Base-by-base conservation (phyloP, 2,888 invertebrate species). In the Hoplodrina ambigua region DNA sequence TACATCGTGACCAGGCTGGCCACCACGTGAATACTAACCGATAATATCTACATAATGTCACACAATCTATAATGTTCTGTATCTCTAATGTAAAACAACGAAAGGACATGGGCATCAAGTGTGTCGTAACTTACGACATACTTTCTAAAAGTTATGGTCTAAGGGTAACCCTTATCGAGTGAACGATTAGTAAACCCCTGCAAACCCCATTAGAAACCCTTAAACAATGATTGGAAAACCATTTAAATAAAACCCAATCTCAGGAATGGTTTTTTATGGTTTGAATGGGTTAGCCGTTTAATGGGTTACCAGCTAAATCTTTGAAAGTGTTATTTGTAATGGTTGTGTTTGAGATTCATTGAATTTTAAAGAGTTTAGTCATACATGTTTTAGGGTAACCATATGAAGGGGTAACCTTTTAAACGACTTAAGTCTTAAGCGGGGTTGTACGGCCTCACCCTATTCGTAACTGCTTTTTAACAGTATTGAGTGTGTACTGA, bases 1-100 rank as follows among this genome's bases (percentile, higher is more conserved):
- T 84, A 80, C 79, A 69, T 80, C 83, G 83, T 83, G 82, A 81
- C 76, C 78, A 71, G 81, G 80, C 75, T 72, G 53, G 70, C 69
- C 56, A 69, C 78, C 77, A 69, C 69, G 57, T 64, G 77, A 85
- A 83, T 85, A 85, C 73, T 77, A 85, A 83, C 80, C 66, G 71
- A 81, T 81, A 66, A 20, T 54, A 81, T 78, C 66, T 81, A 81
- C 81, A 78, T 78, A 72, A 68, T 78, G 73, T 78, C 72, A 49
- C 61, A 25, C 61, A 77, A 69, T 54, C 54, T 77, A 70, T 70
- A 72, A 53, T 41, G 63, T 30, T 20, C 19, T 49, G 25, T 25
- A 25, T 25, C 25, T 25, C 2, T 25, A 25, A 57, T 53, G 68
- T 50, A 68, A 79, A 63, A 59, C 41, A 41, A 46, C 65, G 71